Base-by-base conservation (phyloP, 2,888 invertebrate species). In the Sinopyrophorus schimmeli region DNA sequence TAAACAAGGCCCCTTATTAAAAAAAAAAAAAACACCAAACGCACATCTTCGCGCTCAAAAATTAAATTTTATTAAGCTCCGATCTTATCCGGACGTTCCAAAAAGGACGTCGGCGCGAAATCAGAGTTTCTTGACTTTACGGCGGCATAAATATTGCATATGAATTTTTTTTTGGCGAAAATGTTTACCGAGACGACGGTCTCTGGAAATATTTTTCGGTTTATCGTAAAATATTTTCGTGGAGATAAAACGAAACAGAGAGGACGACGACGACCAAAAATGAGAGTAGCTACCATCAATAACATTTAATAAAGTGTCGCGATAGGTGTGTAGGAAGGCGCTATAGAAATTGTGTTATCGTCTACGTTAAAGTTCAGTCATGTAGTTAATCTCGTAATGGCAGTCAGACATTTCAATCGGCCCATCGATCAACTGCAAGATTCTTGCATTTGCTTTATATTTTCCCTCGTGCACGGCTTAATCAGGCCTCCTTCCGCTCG, bases 161-260 rank as follows among this genome's bases (percentile, higher is more conserved):
- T 47, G 38, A 52, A 47, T 47, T 38, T n/a, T n/a, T n/a, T n/a
- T 47, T 47, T 24, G 35, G 26, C 24, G 35, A 44, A 46, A 43
- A 39, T 49, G 48, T 53, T 49, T 51, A 34, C 51, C 54, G 54
- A 52, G 55, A 58, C 59, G 58, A 57, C 58, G 57, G 56, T 43
- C 47, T 54, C 47, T 41, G 54, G 55, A n/a, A 53, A 59, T 60
- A 57, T 58, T 59, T 53, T 35, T 42, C 42, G 43, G 53, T 59
- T 62, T 61, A 62, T 62, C 60, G 37, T 62, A 55, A 61, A 61
- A 60, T 62, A 62, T 62, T 62, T 59, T 54, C 40, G 49, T 51
- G 51, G 55, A 61, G 59, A 60, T 61, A 60, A 58, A 54, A 41
- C 24, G 41, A 18, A 40, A n/a, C n/a, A n/a, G n/a, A n/a, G n/a